These are phyloP conservation scores for Alaudala cheleensis DNA, from an alignment of 2,113 vertebrate species.

Conservation along the genomic window DNA sequence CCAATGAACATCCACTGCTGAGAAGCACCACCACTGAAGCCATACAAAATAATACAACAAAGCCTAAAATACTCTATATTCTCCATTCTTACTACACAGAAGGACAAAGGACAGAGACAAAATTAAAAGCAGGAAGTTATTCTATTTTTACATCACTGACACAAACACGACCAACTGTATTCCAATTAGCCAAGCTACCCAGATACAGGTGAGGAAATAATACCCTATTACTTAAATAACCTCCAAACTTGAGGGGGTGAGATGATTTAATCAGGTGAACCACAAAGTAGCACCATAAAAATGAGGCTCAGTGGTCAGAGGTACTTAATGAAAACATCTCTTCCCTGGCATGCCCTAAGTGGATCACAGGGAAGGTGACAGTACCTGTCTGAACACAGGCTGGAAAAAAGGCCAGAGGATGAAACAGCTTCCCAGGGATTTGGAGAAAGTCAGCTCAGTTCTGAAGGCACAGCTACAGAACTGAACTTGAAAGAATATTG, in stretches of 20 bases:
- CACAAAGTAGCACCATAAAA: not conserved
- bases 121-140: not conserved
- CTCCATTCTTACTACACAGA: not conserved
- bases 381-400: fast-evolving
- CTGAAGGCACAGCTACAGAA: not conserved
- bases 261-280: not conserved
- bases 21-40: not conserved
- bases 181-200: not conserved
- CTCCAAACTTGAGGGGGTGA: not conserved
- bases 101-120: not conserved
- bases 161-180: not conserved
- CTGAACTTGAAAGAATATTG: not conserved
- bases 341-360: not conserved
- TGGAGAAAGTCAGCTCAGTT: not conserved
- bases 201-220: not conserved
- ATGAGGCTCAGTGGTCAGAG: not conserved
- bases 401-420: not conserved
- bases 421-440: not conserved
- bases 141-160: not conserved
- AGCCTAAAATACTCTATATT: not conserved
- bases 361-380: not conserved
- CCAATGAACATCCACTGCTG: fast-evolving
- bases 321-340: not conserved
- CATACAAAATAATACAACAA: not conserved
- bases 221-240: not conserved